Base-by-base conservation (phyloP, 1,140 invertebrate species). In the Dendroctonus valens region DNA sequence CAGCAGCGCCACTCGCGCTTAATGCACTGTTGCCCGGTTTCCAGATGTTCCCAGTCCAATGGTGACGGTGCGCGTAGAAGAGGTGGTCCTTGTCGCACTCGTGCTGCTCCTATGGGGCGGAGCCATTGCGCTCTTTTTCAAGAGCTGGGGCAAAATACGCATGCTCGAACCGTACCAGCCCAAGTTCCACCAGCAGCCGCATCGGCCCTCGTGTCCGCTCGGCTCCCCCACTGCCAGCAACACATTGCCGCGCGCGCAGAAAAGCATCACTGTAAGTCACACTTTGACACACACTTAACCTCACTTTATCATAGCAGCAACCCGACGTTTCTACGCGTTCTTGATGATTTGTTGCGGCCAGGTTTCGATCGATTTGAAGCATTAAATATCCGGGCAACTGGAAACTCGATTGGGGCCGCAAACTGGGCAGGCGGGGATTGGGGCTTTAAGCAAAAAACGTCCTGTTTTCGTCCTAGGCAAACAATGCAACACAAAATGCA, bases 131-230 rank as follows among this genome's bases (percentile, higher is more conserved):
- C 79, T 92, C 6, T 91, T 91, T 78, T 90, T 92, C 81, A 91
- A 91, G 80, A 85, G 91, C 55, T 93, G 91, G 91, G 90, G 90
- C 62, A 92, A 93, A 81, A 93, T 93, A 66, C 84, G 90, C 67
- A 76, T 91, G 90, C 77, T 92, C 77, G 89, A 91, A 74, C 91
- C 89, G 5, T 92, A 91, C 78, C 91, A 91, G 73, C 91, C 89
- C 0, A 90, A 91, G 72, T 91, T 89, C 76, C 87, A 41, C 38
- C 87, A 89, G 67, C 84, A 88, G 68, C 84, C 71, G 46, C 83
- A 90, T 76, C 81, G 89, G 61, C 83, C 85, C 67, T 90, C 87
- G 72, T 91, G 89, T 75, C 85, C 86, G 0, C 81, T 90, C 54
- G 86, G 71, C 65, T 72, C 76, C 41, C 77, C 80, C 51, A 71